These are phyloP conservation scores for Callinectes sapidus DNA, from an alignment of 2,888 invertebrate species.

Conservation along the genomic window DNA sequence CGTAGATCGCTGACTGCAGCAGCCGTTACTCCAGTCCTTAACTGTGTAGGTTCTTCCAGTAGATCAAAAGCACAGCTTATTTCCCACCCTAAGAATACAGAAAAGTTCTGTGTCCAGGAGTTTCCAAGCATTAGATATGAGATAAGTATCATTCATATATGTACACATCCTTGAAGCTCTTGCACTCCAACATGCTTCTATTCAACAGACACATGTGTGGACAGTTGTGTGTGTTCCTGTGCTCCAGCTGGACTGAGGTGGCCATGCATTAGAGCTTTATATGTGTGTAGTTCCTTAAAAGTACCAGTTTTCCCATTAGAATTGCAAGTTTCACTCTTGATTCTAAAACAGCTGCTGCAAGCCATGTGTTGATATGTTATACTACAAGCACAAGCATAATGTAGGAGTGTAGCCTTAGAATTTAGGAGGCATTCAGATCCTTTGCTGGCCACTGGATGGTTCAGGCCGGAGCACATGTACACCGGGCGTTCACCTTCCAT, in stretches of 20 bases:
- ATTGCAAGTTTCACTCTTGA: not conserved
- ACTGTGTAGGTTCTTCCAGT: not conserved
- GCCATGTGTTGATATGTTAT: not conserved
- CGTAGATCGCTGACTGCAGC: not conserved
- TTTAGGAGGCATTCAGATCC: not conserved
- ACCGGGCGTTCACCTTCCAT: not conserved
- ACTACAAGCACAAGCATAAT: not conserved
- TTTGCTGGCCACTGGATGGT: not conserved
- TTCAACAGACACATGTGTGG: not conserved
- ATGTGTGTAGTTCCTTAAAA: not conserved
- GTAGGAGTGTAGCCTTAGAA: slow-evolving; percentile 7
- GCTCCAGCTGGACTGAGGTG: not conserved
- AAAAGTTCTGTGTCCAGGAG: slow-evolving; percentile 3
- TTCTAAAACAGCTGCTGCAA: not conserved
- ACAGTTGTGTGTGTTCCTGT: not conserved
- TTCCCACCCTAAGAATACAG: not conserved
- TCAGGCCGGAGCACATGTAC: not conserved
- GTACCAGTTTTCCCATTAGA: not conserved
- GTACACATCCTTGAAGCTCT: not conserved
- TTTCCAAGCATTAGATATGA: not conserved
- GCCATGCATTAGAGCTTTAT: not conserved
- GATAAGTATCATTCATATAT: not conserved
- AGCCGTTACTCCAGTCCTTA: not conserved
- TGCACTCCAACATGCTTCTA: not conserved
- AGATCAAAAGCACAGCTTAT: not conserved